Base-by-base conservation (phyloP, 2,888 invertebrate genomes). In the Chloromyia formosa region DNA sequence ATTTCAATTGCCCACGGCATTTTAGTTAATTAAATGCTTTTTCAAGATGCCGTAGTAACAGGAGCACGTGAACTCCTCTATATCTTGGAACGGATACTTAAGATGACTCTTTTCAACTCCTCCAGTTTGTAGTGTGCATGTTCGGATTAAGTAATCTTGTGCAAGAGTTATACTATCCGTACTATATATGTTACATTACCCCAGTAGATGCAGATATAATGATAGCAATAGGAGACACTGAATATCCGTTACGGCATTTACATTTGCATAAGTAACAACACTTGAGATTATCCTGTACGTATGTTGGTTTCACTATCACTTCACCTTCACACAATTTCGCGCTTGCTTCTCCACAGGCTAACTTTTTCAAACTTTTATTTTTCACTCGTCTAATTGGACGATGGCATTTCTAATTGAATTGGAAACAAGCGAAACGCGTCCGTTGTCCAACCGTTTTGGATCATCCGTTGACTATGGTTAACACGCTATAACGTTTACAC, bases 161-260 rank as follows among this genome's bases (percentile, higher is more conserved):
- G 27, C 27, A 35, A 35, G 7, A 2, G 3, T 35, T 35, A 4
- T 35, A 4, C 27, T 35, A 35, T n/a, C n/a, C n/a, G n/a, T n/a
- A n/a, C n/a, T n/a, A n/a, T n/a, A n/a, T n/a, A n/a, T 35, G 7
- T 35, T 7, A 35, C 27, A 35, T 35, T 35, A 35, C 27, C 27
- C 27, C 27, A 2, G 27, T 35, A 7, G 27, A 35, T 35, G 27
- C 2, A 35, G 27, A 35, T 35, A 35, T 7, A 35, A 35, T 35
- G 27, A 35, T 35, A 35, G 27, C 27, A n/a, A 3, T 2, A 12
- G 12, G 10, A 2, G 49, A 49, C 49, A 49, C 49, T 49, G 4
- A 49, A n/a, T 49, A 49, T 49, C 49, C 49, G 49, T 49, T 49
- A 49, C 49, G 49, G 49, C 3, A n/a, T 49, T n/a, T 49, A n/a